Percentiles rank a stretch among this genome's conserved stretches.
Evolutionary conservation across 2,113 vertebrate species (phyloP).

Genomic region (chimpanzee (Pan troglodytes)): NHGRI_mPanTro3-v2.1_pri NC_072412.2:43204501-43205000

Average conservation of each 20-base stretch:
- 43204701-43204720: not conserved
- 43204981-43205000: not conserved
- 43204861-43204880: not conserved
- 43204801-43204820: not conserved
- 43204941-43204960: not conserved
- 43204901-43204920: not conserved
- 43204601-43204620: not conserved
- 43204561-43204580: not conserved
- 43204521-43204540: not conserved
- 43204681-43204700: not conserved
- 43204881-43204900: not conserved
- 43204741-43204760: not conserved
- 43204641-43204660: not conserved
- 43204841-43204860: not conserved
- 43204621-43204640: rapidly evolving
- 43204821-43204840: not conserved
- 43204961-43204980: not conserved
- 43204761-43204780: not conserved
- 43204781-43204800: not conserved
- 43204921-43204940: not conserved
- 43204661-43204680: not conserved
- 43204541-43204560: not conserved
- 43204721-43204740: not conserved
- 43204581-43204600: not conserved
- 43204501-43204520: not conserved